phyloP scores from a whole-genome alignment of 2,888 invertebrate species.

The Drosophila kokeensis region DNA sequence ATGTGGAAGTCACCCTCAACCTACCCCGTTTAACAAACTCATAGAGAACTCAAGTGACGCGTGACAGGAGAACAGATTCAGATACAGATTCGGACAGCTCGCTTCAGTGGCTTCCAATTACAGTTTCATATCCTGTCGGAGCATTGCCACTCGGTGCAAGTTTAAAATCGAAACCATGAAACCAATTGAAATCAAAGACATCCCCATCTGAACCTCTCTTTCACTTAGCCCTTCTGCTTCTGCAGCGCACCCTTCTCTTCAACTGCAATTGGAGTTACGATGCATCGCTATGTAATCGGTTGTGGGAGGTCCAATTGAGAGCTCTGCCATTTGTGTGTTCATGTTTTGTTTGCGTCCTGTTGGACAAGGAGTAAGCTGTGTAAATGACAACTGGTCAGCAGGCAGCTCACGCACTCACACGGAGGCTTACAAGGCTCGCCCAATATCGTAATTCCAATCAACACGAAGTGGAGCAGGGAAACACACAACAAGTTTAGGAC shows the following conservation, averaged over 20 bases:
- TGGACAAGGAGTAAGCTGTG: conserved; percentile 62
- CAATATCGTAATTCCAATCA: conserved; percentile 53
- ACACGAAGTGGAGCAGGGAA: conserved; percentile 11
- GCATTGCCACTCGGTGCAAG: conserved; percentile 36
- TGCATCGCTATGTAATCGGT: conserved; percentile 37
- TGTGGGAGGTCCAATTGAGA: conserved; percentile 45
- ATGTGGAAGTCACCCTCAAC: conserved; percentile 24
- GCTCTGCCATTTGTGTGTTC: conserved; percentile 36
- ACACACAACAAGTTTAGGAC: conserved; percentile 28
- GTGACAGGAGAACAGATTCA: conserved; percentile 16
- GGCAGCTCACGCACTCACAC: conserved; percentile 40
- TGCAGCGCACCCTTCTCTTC: background rate
- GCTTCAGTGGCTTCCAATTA: conserved; percentile 63
- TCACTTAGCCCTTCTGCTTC: background rate
- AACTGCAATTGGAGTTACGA: conserved; percentile 24
- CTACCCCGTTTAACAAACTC: background rate
- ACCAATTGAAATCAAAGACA: conserved; percentile 61
- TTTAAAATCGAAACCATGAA: conserved; percentile 45
- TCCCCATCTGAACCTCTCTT: conserved; percentile 8
- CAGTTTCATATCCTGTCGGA: conserved; percentile 57
- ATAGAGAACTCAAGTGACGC: conserved; percentile 19
- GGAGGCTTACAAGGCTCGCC: conserved; percentile 42
- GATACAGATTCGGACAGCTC: conserved; percentile 39
- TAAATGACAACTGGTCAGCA: conserved; percentile 39
- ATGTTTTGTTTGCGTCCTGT: conserved; percentile 48